Evolutionary conservation across 2,888 invertebrate species (phyloP), one percentile per base, ranked within the genome.

Genomic region (Polyploca ridens): DNA sequence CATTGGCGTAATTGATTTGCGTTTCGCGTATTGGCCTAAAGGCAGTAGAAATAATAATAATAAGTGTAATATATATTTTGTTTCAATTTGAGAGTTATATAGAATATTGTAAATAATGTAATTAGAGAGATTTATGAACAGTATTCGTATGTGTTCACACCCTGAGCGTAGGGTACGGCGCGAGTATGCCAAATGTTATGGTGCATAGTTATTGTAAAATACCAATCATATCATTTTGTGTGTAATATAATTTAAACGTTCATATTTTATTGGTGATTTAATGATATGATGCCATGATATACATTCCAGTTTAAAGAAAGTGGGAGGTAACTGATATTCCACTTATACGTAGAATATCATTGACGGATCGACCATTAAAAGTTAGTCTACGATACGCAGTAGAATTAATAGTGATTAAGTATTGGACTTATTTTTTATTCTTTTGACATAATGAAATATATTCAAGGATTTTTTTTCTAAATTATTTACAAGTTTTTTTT

Each of bases 141-240:
- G 16, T 54, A 54, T 54, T 54, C 10, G 54, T 54, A 54, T 54
- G 54, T 54, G 54, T 54, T 54, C 19, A 10, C 1, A 14, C 54
- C 49, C 16, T 5, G 2, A n/a, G 54, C 27, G 27, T 27, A 27
- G 54, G 54, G 16, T 16, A 10, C 54, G 54, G 54, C 54, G 54
- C 3, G 54, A 8, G 54, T 10, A 19, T 54, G 54, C 54, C 54
- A 54, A 54, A 54, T 54, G 19, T 19, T n/a, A 54, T 54, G 54
- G 54, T 54, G 54, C 54, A 49, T 49, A 19, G 7, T 8, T 54
- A 19, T 54, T 54, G 10, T 54, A 54, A 10, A 46, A 46, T 46
- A 54, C 7, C 3, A 54, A 54, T 54, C 54, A 54, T 54, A 54
- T 54, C 54, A 54, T 54, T 54, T 54, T 54, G 54, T 8, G 19